These are phyloP conservation scores for Neosalanx taihuensis DNA, from an alignment of 2,797 vertebrate genomes.

Conservation along the genomic window DNA sequence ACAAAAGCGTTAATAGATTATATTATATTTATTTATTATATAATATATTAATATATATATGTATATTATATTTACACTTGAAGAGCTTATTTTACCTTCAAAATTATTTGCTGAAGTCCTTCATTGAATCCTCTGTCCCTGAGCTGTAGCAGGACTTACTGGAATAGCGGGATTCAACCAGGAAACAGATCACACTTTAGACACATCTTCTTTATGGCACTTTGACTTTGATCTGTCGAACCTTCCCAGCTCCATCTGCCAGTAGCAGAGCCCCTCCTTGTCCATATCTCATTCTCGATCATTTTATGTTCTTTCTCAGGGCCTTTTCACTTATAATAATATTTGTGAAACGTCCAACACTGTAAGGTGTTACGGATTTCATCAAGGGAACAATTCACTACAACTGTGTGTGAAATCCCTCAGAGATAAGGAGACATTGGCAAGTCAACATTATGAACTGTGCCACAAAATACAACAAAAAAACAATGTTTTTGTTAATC, in stretches of 20 bases:
- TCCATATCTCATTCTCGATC: neutral
- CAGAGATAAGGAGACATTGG: neutral
- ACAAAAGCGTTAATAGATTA: neutral
- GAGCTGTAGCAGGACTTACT: neutral
- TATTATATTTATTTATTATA: too few relatives aligned
- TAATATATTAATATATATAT: too few relatives aligned
- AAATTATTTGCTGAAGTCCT: neutral
- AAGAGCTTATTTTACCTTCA: neutral
- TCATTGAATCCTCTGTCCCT: constrained; percentile 35
- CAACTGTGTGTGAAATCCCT: neutral
- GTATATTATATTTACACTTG: neutral
- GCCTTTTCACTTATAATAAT: neutral
- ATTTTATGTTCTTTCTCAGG: neutral
- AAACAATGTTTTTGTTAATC: too few relatives aligned
- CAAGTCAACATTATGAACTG: neutral
- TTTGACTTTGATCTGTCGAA: constrained; percentile 69
- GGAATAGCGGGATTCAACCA: constrained; percentile 40
- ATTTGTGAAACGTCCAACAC: neutral
- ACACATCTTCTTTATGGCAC: constrained; percentile 51
- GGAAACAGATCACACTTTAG: constrained; percentile 20
- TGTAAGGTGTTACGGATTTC: too few relatives aligned
- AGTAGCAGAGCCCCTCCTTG: neutral
- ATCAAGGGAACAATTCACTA: too few relatives aligned
- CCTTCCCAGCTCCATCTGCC: neutral
- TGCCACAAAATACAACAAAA: too few relatives aligned